Evolutionary conservation across 1,140 invertebrate genomes (phyloP), one percentile per base, ranked within the genome.

Genomic region (Laupala kohalensis): DNA sequence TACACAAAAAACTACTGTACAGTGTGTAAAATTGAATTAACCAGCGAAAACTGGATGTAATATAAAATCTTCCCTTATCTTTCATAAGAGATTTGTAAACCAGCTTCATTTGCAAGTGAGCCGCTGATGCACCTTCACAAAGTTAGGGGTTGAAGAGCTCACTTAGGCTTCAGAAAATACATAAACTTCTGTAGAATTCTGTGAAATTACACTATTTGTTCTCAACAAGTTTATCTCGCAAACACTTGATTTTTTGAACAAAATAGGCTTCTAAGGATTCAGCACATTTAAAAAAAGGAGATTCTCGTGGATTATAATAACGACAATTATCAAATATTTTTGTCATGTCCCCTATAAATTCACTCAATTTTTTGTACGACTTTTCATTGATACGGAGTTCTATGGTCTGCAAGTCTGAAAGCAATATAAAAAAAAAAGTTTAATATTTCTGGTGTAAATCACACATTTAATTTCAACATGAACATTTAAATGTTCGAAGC

Each of bases 281-380:
- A 5, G 96, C 97, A 84, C 94, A 97, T 76, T 95, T 93, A 81
- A 92, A 97, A 81, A 98, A 97, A 66, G 93, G 92, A 23, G 95
- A 95, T 79, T 96, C 94, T 78, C 92, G 91, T 29, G 95, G 92
- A 84, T 98, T 98, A 81, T 96, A 98, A 77, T 95, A 95, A 70
- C 95, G 89, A 86, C 96, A 98, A 81, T 99, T 99, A 81, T 99
- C 96, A 83, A 98, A 98, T 77, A 98, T 96, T 80, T 96, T 96
- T 63, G 94, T 97, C 87, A 98, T 95, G 79, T 98, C 96, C 78
- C 94, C 93, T 77, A 98, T 95, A 80, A 98, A 97, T 79, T 98
- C 95, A 79, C 91, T 92, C 70, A 99, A 84, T 78, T 90, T 92
- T 77, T 89, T 89, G 79, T 98, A 99, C 25, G 85, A 85, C 76